Evolutionary conservation across 2,113 vertebrate species (phyloP).

Genomic region (Ptychochromis oligacanthus): DNA sequence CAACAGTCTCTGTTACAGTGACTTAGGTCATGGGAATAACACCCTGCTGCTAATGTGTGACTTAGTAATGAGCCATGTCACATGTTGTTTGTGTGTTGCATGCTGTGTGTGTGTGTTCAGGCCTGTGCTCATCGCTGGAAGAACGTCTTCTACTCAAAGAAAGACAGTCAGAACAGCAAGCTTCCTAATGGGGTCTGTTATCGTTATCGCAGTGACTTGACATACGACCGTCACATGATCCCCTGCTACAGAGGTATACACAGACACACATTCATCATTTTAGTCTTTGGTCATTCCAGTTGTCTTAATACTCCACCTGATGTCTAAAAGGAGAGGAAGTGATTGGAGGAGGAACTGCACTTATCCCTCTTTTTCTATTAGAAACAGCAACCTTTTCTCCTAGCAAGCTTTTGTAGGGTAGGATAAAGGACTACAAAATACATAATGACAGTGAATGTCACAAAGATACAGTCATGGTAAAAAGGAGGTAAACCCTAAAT

Average conservation of each 20-base stretch:
- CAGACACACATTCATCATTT: not conserved
- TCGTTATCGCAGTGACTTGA: constrained; percentile 82
- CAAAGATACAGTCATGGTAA: not conserved
- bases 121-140: constrained; percentile 91
- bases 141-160: constrained; percentile 85
- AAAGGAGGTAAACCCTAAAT: not conserved
- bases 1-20: not conserved
- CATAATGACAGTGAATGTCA: not conserved
- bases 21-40: constrained; percentile 37
- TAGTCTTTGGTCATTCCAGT: too few relatives aligned
- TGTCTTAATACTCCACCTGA: too few relatives aligned
- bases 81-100: constrained; percentile 39
- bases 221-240: constrained; percentile 72
- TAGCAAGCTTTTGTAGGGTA: not conserved
- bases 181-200: constrained; percentile 91
- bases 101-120: constrained; percentile 51
- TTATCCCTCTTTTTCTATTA: not conserved
- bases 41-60: constrained; percentile 32
- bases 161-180: constrained; percentile 83
- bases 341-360: too few relatives aligned
- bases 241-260: constrained; percentile 90
- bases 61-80: constrained; percentile 48
- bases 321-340: too few relatives aligned
- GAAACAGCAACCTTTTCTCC: not conserved
- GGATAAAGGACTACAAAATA: not conserved